Conservation (phyloP, 1,140 invertebrate species). For the Drosophila arizonae region DNA sequence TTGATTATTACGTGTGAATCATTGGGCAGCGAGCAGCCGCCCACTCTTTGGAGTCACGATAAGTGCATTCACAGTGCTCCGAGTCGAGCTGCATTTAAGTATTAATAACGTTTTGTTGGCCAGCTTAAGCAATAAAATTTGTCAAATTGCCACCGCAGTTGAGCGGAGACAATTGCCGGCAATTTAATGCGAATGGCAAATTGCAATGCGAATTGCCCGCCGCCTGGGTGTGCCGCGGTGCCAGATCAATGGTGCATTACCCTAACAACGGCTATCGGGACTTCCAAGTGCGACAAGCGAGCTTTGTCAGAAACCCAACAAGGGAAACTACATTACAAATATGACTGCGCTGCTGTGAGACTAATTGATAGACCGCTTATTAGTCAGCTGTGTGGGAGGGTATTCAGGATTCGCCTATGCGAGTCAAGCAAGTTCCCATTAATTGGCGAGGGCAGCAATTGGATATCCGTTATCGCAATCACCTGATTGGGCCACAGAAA, state of each 20-base stretch:
- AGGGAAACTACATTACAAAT: no score
- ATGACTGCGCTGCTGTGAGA: neutral
- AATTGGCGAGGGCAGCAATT: conserved; percentile 10
- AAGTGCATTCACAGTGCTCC: conserved; percentile 18
- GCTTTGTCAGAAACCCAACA: neutral
- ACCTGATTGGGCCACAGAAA: conserved; percentile 38
- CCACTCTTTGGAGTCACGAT: conserved; percentile 4
- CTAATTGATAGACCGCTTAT: no score
- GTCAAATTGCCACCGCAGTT: conserved; percentile 70
- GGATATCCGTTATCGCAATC: conserved; percentile 24
- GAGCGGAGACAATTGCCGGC: conserved; percentile 48
- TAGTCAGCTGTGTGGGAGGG: neutral
- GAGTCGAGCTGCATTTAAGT: conserved; percentile 52
- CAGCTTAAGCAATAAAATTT: conserved; percentile 74
- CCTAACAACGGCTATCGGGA: neutral
- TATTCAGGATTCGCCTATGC: neutral
- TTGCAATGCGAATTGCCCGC: conserved; percentile 64
- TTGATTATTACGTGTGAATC: conserved; percentile 29
- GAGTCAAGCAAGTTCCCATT: neutral
- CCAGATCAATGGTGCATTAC: conserved; percentile 6
- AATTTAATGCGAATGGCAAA: conserved; percentile 74
- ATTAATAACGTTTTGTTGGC: conserved; percentile 67
- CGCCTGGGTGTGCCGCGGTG: conserved; percentile 47
- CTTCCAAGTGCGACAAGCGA: neutral
- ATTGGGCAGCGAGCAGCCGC: neutral